These are phyloP conservation scores for Galleria mellonella DNA, from an alignment of 1,140 invertebrate species.

Conservation along the genomic window DNA sequence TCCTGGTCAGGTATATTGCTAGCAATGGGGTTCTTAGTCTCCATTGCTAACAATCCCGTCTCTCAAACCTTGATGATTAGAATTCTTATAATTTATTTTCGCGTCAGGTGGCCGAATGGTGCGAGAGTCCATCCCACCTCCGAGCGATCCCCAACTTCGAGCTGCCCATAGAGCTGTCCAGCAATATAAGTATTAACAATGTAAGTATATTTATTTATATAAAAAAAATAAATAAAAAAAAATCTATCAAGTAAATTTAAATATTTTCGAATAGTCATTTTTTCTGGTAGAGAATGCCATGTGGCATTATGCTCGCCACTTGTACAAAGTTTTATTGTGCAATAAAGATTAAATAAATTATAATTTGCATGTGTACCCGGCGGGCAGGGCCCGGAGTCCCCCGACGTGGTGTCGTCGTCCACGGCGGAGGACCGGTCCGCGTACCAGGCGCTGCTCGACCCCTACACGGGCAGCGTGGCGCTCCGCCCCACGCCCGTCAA, in stretches of 20 bases:
- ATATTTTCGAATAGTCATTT: too few relatives aligned
- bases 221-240: too few relatives aligned
- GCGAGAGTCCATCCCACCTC: constrained; percentile 42
- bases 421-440: constrained; percentile 47
- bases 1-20: too few relatives aligned
- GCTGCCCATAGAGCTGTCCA: constrained; percentile 58
- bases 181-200: constrained; percentile 34
- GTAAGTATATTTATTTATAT: constrained; percentile 26
- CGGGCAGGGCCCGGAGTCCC: constrained; percentile 41
- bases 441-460: constrained; percentile 52
- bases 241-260: too few relatives aligned
- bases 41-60: too few relatives aligned
- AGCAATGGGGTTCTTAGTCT: too few relatives aligned
- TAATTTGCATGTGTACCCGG: not conserved
- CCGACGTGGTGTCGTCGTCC: constrained; percentile 45
- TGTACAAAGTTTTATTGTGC: too few relatives aligned
- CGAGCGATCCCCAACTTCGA: constrained; percentile 49
- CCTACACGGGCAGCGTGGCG: constrained; percentile 53
- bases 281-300: too few relatives aligned
- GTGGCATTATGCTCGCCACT: too few relatives aligned
- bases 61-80: too few relatives aligned
- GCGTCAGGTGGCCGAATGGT: constrained; percentile 49
- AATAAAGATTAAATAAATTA: too few relatives aligned
- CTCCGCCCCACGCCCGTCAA: constrained; percentile 26
- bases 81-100: not conserved